Evolutionary conservation across 2,888 invertebrate genomes (phyloP).

Genomic region (Chymomyza caudatula): DNA sequence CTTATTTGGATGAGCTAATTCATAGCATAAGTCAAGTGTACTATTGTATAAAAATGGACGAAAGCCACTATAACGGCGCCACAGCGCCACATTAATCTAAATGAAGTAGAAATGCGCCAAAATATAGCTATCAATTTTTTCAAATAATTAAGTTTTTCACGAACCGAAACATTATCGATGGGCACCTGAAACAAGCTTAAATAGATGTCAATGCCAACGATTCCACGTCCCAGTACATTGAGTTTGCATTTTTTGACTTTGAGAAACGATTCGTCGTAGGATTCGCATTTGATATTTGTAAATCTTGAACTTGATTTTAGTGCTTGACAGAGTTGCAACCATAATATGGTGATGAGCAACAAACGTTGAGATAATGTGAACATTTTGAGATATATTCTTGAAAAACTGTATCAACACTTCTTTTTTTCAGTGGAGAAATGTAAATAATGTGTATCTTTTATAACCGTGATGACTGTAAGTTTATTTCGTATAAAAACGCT

Average conservation of each 20-base stretch:
- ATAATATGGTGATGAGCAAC: no score
- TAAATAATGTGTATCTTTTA: no score
- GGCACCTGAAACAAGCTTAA: background rate
- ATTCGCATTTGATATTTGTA: background rate
- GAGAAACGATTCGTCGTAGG: background rate
- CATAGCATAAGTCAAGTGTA: background rate
- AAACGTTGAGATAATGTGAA: no score
- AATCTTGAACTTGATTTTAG: background rate
- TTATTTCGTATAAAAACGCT: no score
- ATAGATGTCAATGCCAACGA: background rate
- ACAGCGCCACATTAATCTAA: slow-evolving; percentile 1
- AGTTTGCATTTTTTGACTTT: background rate
- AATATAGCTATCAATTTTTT: background rate
- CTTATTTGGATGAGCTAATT: background rate
- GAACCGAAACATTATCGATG: background rate
- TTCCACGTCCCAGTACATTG: slow-evolving; percentile 2
- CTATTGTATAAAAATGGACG: slow-evolving; percentile 7
- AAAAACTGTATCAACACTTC: no score
- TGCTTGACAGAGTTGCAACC: no score
- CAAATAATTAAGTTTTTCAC: background rate
- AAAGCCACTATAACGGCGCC: background rate
- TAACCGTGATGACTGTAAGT: no score
- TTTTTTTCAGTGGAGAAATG: no score
- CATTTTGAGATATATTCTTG: no score
- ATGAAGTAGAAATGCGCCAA: background rate